Evolutionary conservation across 1,140 invertebrate species (phyloP).

Genomic region (Heliconius melpomene): DNA sequence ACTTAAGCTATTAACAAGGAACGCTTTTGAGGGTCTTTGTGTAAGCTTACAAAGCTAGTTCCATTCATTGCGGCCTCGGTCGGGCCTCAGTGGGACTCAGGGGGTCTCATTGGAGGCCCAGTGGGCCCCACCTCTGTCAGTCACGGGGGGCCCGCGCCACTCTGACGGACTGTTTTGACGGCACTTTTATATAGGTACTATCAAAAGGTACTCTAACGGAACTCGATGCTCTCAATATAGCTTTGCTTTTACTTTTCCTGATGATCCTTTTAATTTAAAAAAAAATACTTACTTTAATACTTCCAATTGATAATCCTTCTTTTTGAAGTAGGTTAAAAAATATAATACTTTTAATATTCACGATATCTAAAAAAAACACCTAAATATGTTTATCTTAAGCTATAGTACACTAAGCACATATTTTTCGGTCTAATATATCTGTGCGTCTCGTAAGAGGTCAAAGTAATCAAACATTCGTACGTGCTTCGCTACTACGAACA

Average conservation of each 20-base stretch:
- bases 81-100: neutral
- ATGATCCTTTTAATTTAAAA: no score
- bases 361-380: no score
- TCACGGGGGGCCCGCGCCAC: neutral
- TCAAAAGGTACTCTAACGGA: neutral
- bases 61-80: slow-evolving; percentile 4
- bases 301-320: no score
- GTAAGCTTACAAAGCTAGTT: slow-evolving; percentile 17
- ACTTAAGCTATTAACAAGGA: slow-evolving; percentile 25
- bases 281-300: no score
- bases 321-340: no score
- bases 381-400: neutral
- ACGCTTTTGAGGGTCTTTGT: slow-evolving; percentile 12
- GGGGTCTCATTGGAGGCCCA: neutral
- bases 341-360: no score
- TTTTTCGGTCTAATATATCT: neutral
- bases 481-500: neutral
- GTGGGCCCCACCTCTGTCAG: neutral
- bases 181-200: neutral
- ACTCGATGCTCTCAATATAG: neutral
- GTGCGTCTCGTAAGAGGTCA: neutral
- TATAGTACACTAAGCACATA: neutral
- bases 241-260: neutral
- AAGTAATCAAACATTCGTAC: neutral
- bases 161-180: slow-evolving; percentile 10